Evolutionary conservation across 2,797 vertebrate genomes (phyloP).

Genomic region (Karalla daura): DNA sequence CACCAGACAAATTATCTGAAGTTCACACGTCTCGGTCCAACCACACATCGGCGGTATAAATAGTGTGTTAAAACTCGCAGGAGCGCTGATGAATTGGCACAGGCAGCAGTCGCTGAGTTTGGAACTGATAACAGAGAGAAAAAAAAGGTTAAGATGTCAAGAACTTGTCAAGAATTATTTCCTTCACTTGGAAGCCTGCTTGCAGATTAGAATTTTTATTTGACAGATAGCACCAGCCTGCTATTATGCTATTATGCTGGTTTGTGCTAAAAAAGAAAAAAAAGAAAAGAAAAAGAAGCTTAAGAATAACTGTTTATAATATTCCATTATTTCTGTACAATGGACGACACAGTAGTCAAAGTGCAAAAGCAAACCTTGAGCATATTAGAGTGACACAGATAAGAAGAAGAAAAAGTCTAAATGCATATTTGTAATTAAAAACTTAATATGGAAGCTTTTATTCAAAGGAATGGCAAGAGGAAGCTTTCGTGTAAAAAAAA

Average conservation of each 20-base stretch:
- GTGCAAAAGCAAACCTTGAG: background rate
- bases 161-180: conserved; percentile 2
- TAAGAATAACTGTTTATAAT: background rate
- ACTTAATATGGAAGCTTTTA: background rate
- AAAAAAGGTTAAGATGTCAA: background rate
- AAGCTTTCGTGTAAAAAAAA: background rate
- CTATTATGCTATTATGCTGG: background rate
- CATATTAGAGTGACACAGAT: background rate
- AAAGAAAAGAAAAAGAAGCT: too few relatives aligned
- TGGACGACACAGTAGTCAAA: background rate
- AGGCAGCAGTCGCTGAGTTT: background rate
- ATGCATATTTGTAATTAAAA: conserved; percentile 10
- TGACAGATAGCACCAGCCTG: background rate
- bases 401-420: background rate
- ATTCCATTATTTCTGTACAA: background rate
- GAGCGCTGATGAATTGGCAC: background rate
- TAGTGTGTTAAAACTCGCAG: conserved; percentile 5
- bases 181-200: background rate
- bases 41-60: background rate
- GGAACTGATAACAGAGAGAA: background rate
- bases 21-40: conserved; percentile 23
- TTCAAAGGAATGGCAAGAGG: background rate
- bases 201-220: background rate
- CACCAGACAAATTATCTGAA: conserved; percentile 40
- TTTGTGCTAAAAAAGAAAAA: background rate